Percentiles rank a stretch among this genome's conserved stretches.
These are phyloP conservation scores for Synanthedon andrenaeformis DNA, from an alignment of 2,888 invertebrate genomes.

Conservation along the genomic window DNA sequence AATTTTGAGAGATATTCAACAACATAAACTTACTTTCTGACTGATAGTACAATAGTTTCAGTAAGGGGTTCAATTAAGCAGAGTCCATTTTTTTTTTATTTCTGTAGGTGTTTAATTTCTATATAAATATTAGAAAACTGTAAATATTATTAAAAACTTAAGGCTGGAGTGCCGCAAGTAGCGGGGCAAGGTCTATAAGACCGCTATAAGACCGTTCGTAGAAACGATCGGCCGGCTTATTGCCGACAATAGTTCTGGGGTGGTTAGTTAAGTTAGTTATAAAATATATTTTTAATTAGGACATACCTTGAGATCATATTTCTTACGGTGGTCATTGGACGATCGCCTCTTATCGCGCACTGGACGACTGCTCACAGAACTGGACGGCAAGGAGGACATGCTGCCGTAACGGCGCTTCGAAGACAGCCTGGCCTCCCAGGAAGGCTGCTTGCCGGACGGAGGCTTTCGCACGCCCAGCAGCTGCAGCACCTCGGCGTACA, in stretches of 20 bases:
- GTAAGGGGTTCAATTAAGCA: too few species aligned
- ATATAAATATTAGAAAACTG: background rate
- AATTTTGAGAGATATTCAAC: too few species aligned
- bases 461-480: conserved; percentile 51
- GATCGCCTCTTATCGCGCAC: conserved; percentile 77
- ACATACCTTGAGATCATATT: conserved; percentile 76
- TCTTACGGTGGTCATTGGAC: conserved; percentile 77
- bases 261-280: too few species aligned
- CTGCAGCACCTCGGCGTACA: conserved; percentile 84
- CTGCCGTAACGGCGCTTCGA: conserved; percentile 79
- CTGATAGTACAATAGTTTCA: too few species aligned
- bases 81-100: too few species aligned
- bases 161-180: too few species aligned
- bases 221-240: too few species aligned
- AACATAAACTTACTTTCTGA: too few species aligned
- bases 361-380: conserved; percentile 84
- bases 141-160: background rate
- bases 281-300: too few species aligned
- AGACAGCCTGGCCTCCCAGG: conserved; percentile 66
- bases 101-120: conserved; percentile 4
- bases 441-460: conserved; percentile 49
- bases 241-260: too few species aligned
- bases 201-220: too few species aligned
- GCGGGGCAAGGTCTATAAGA: too few species aligned
- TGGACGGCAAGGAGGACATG: conserved; percentile 85